phyloP scores from a whole-genome alignment of 2,888 invertebrate species.

The Eristalinus sepulchralis region DNA sequence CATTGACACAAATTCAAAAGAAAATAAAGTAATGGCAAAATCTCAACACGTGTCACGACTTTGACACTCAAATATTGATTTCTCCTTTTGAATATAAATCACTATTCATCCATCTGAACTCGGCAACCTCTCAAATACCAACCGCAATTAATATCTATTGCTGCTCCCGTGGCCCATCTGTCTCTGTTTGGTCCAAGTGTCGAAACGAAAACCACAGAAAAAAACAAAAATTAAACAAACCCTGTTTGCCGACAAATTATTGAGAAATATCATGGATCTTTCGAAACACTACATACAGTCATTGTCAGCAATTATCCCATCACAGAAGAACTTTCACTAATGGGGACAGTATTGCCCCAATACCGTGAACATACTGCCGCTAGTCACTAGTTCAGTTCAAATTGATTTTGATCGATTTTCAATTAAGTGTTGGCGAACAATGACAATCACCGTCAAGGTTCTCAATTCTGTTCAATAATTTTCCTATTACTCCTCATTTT shows the following conservation, averaged over 20 bases:
- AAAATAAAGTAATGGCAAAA: not conserved
- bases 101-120: constrained; percentile 38
- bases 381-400: constrained; percentile 13
- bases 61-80: constrained; percentile 10
- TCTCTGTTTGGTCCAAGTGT: not conserved
- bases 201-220: not conserved
- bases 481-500: constrained; percentile 63
- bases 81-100: constrained; percentile 19
- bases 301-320: constrained; percentile 14
- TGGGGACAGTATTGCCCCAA: not conserved
- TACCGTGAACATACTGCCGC: not conserved
- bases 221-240: not conserved
- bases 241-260: constrained; percentile 13
- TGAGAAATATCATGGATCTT: constrained; percentile 4
- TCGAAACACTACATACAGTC: not conserved
- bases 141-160: constrained; percentile 47
- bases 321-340: constrained; percentile 19
- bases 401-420: constrained; percentile 67
- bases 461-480: constrained; percentile 67
- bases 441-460: constrained; percentile 59
- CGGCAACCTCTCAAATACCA: constrained; percentile 32
- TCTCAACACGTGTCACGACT: constrained; percentile 23
- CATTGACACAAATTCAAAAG: not conserved
- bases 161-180: constrained; percentile 7
- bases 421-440: constrained; percentile 58